phyloP scores from a whole-genome alignment of 2,888 invertebrate species.

The Alloscopus bannaensis region DNA sequence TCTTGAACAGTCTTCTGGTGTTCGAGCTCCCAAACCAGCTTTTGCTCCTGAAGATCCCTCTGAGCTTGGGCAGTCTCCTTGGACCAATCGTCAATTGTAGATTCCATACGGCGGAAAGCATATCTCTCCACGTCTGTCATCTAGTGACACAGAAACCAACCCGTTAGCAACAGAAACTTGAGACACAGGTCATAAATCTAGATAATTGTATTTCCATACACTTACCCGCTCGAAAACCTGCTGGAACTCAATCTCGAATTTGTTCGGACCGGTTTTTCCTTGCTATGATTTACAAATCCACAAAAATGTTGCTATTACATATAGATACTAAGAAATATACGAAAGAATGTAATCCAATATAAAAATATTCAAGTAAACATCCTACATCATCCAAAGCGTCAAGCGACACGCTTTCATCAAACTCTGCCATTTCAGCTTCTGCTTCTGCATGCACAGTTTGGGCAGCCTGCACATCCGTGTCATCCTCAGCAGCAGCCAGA shows the following conservation, averaged over 20 bases:
- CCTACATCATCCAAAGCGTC: constrained; percentile 76
- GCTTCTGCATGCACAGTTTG: constrained; percentile 92
- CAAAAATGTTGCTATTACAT: too few species aligned
- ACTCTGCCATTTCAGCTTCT: constrained; percentile 88
- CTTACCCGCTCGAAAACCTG: constrained; percentile 42
- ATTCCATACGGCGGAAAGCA: constrained; percentile 95
- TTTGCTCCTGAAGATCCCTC: constrained; percentile 89
- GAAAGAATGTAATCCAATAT: background rate
- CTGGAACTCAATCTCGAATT: constrained; percentile 53
- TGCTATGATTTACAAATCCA: background rate
- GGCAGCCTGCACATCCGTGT: constrained; percentile 94
- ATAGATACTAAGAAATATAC: background rate
- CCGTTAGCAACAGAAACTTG: too few species aligned
- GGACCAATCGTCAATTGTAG: constrained; percentile 85
- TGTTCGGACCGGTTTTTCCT: constrained; percentile 41
- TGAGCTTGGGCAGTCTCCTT: constrained; percentile 94
- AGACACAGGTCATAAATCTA: too few species aligned
- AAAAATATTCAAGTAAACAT: background rate
- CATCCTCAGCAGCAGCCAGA: constrained; percentile 94
- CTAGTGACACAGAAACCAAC: constrained; percentile 78
- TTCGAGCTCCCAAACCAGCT: constrained; percentile 86
- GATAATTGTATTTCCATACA: constrained; percentile 34
- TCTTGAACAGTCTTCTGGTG: constrained; percentile 76
- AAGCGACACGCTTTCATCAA: constrained; percentile 95
- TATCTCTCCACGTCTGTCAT: constrained; percentile 95